These are phyloP conservation scores for Eudasyphora cyanicolor DNA, from an alignment of 2,888 invertebrate genomes.

Conservation along the genomic window DNA sequence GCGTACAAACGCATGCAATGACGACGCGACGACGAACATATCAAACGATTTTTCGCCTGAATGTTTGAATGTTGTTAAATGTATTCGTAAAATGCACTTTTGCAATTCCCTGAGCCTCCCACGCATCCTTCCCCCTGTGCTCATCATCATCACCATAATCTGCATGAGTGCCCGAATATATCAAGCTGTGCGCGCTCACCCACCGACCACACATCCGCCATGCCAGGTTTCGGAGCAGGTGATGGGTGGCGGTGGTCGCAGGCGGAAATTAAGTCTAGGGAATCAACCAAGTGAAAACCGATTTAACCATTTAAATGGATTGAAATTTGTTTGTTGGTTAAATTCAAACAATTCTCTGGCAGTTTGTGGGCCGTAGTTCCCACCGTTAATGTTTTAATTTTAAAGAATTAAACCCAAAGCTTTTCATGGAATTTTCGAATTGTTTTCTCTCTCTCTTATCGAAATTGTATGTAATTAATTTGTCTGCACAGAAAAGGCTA, in stretches of 20 bases:
- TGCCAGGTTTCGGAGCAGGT: background rate
- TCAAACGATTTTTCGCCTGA: conserved; percentile 1
- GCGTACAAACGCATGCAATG: background rate
- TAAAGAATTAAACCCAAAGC: background rate
- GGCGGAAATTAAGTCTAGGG: background rate
- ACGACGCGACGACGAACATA: background rate
- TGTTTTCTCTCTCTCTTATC: background rate
- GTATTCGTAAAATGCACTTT: conserved; percentile 24
- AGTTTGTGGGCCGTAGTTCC: background rate
- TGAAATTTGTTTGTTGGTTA: conserved; percentile 19
- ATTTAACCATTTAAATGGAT: conserved; percentile 12
- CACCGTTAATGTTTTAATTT: background rate
- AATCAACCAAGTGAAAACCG: conserved; percentile 9
- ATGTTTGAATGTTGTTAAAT: conserved; percentile 8
- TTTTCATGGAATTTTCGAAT: background rate
- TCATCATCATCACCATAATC: background rate
- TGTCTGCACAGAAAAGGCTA: background rate
- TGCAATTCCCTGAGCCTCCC: background rate
- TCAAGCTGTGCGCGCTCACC: conserved; percentile 10
- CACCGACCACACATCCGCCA: background rate
- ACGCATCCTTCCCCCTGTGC: background rate
- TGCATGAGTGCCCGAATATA: background rate
- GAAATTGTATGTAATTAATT: background rate
- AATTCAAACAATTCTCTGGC: conserved; percentile 12
- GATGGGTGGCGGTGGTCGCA: background rate